Conservation (phyloP, 2,797 vertebrate species). For the Setipinna tenuifilis region DNA sequence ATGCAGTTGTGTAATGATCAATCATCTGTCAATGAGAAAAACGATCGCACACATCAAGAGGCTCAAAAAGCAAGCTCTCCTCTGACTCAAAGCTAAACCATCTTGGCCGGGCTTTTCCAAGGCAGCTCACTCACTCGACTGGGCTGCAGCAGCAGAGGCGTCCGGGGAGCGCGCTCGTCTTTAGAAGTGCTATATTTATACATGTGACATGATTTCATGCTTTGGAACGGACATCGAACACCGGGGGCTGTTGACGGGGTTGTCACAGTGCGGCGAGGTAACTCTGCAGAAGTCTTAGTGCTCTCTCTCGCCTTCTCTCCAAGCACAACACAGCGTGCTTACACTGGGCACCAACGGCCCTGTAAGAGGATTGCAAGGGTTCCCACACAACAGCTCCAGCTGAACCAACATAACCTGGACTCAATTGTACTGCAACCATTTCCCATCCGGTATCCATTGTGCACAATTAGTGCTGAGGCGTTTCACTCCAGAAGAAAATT, state of each 20-base stretch:
- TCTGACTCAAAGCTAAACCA: neutral
- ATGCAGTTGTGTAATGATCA: neutral
- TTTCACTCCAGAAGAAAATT: constrained; percentile 57
- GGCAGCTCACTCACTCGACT: neutral
- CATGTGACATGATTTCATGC: constrained; percentile 37
- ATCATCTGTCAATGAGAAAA: neutral
- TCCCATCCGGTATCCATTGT: constrained; percentile 75
- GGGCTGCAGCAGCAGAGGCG: neutral
- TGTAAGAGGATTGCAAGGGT: constrained; percentile 48
- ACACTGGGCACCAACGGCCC: constrained; percentile 44
- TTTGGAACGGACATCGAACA: constrained; percentile 32
- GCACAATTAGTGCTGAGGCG: constrained; percentile 68
- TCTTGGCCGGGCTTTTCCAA: neutral
- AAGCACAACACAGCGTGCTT: constrained; percentile 50
- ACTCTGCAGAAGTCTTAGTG: constrained; percentile 41
- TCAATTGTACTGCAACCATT: constrained; percentile 64
- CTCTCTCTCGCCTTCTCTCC: constrained; percentile 45
- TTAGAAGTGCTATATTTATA: neutral
- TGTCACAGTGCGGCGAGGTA: constrained; percentile 38
- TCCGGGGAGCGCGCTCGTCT: neutral
- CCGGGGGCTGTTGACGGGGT: neutral
- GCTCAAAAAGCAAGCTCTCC: neutral
- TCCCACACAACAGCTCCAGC: constrained; percentile 57
- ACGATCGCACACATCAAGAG: constrained; percentile 6
- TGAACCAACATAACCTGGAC: constrained; percentile 68